These are phyloP conservation scores for Coracopsis vasa DNA, from an alignment of 2,113 vertebrate genomes.

Conservation along the genomic window DNA sequence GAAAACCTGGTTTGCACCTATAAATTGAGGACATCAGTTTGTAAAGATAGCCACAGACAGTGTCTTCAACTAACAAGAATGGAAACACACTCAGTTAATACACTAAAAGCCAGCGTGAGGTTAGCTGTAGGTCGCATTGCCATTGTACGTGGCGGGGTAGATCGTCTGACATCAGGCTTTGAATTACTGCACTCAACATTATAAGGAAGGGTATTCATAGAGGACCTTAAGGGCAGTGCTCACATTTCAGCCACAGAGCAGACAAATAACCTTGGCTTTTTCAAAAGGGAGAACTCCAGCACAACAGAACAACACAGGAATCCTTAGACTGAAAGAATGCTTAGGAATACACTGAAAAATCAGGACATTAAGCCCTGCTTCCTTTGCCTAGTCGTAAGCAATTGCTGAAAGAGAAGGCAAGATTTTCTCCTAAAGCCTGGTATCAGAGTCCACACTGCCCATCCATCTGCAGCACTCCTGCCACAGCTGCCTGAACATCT, in stretches of 20 bases:
- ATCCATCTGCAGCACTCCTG: background rate
- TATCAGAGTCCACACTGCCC: too few species aligned
- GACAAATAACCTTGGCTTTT: background rate
- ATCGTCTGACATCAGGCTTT: background rate
- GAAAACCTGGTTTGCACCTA: background rate
- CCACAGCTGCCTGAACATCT: background rate
- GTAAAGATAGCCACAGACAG: background rate
- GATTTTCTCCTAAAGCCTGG: background rate
- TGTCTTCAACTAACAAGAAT: background rate
- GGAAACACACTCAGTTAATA: background rate
- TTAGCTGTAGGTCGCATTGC: background rate
- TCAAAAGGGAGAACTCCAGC: background rate
- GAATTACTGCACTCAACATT: background rate
- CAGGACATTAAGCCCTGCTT: background rate
- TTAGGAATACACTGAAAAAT: background rate
- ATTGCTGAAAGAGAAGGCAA: background rate
- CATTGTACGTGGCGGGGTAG: fast-evolving
- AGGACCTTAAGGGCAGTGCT: background rate
- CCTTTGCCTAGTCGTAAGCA: background rate
- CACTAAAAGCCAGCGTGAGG: background rate
- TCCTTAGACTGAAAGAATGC: background rate
- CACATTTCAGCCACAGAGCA: background rate
- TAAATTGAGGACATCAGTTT: background rate
- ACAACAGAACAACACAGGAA: background rate
- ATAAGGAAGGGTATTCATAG: background rate